Evolutionary conservation across 2,113 vertebrate species (phyloP).

Genomic region (Falco punctatus): DNA sequence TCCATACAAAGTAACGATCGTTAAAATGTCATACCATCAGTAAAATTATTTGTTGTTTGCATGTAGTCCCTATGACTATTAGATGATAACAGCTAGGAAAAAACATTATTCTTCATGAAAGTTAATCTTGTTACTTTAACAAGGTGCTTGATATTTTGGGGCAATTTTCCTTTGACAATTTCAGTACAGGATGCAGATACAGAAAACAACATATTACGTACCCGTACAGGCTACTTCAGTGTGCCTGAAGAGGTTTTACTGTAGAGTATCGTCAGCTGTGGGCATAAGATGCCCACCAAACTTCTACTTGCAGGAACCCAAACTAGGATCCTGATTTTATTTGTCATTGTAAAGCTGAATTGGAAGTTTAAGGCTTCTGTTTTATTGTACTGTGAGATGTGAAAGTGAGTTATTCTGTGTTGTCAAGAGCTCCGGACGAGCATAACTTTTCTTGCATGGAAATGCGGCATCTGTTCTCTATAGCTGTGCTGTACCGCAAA

Average conservation of each 20-base stretch:
- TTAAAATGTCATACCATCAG: not conserved
- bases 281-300: not conserved
- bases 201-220: not conserved
- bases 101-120: not conserved
- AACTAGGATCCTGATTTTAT: not conserved
- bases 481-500: not conserved
- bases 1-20: not conserved
- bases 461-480: not conserved
- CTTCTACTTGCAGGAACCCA: not conserved
- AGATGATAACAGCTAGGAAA: not conserved
- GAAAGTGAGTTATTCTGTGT: not conserved
- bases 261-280: not conserved
- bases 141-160: not conserved
- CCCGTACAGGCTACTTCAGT: not conserved
- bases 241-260: not conserved
- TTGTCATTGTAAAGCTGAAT: not conserved
- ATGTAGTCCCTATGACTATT: not conserved
- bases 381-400: not conserved
- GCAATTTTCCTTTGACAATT: not conserved
- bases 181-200: not conserved
- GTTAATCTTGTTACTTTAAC: not conserved
- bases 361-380: not conserved
- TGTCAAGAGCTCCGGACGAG: not conserved
- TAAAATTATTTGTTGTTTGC: not conserved
- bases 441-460: not conserved